phyloP scores from a whole-genome alignment of 2,113 vertebrate species.

The Pelmatolapia mariae region DNA sequence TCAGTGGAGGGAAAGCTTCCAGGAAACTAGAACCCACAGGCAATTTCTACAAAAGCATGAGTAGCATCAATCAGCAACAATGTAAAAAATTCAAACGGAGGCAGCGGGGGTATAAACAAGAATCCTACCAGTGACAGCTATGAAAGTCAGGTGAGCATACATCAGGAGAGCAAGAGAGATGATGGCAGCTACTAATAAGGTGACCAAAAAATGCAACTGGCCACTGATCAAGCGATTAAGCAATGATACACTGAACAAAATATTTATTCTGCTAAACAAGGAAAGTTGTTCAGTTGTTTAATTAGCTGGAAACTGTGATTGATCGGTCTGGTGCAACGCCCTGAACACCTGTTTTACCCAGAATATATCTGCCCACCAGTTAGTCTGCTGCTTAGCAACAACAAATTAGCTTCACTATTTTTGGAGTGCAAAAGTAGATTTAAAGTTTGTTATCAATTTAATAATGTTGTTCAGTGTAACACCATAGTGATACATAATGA shows the following conservation, averaged over 20 bases:
- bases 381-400: constrained; percentile 17
- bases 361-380: background rate
- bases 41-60: background rate
- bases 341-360: constrained; percentile 5
- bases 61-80: background rate
- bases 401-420: background rate
- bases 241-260: background rate
- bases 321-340: background rate
- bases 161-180: background rate
- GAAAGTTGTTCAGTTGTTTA: background rate
- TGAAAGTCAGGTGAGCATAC: background rate
- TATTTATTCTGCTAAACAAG: background rate
- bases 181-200: background rate
- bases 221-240: background rate
- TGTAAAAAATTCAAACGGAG: background rate
- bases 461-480: background rate
- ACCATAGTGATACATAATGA: background rate
- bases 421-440: background rate
- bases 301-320: background rate
- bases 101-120: background rate
- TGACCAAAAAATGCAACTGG: background rate
- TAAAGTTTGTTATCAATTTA: background rate
- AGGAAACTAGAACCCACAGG: background rate
- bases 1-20: background rate
- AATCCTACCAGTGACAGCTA: background rate